Base-by-base conservation (phyloP, 2,113 vertebrate species). In the Pelvicachromis taeniatus region DNA sequence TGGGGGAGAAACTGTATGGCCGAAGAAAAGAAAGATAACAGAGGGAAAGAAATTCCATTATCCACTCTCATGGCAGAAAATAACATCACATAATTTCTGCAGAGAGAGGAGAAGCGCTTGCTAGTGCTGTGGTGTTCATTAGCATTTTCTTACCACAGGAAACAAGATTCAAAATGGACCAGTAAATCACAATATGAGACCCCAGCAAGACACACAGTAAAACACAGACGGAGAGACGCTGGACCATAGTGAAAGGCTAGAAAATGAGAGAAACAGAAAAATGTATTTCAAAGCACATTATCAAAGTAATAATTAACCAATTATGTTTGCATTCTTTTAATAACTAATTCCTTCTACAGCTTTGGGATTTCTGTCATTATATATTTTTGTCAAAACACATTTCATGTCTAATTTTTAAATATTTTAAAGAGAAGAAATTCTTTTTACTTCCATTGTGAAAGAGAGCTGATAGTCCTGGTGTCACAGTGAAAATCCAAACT, bases 141-240 rank as follows among this genome's bases (percentile, higher is more conserved):
- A 81, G 85, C 84, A 81, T 91, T 81, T 88, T 81, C 54, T 45
- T 77, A n/a, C 52, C 35, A 81, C 17, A 79, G 48, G 50, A 78
- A 81, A 81, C 70, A 77, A 83, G 85, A 52, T 79, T 58, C 0
- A 48, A 59, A 86, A 85, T 81, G 68, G 58, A 68, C 82, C n/a
- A 0, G 61, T 21, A 85, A 90, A 82, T 80, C 75, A 65, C 65
- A 45, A 50, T 26, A 21, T 31, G 38, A 65, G 54, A 23, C 14
- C 78, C 19, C 35, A 70, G 73, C 31, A 53, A 42, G 56, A 82
- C 13, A 12, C 38, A 78, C 75, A 31, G 80, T 29, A 31, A 35
- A 87, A 52, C 35, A 79, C 77, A 35, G 19, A 77, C n/a, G 78
- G 45, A 19, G n/a, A 80, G 38, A 83, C 13, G 42, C 29, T 63